Percentiles rank a stretch among this genome's conserved stretches.
These are phyloP conservation scores for Procambarus clarkii DNA, from an alignment of 1,140 invertebrate genomes.

Conservation along the genomic window DNA sequence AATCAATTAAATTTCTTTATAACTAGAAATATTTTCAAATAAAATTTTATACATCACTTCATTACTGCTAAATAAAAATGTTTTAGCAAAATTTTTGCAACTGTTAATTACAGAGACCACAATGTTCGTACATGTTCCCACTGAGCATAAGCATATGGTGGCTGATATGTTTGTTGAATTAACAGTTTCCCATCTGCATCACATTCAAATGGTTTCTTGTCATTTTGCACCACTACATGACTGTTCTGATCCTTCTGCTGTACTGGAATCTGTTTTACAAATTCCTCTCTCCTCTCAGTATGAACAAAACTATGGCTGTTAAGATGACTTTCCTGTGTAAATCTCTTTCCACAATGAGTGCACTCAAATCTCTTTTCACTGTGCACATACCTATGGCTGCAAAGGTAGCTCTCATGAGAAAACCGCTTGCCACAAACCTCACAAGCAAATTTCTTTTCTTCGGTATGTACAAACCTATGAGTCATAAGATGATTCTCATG, in stretches of 20 bases:
- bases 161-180: conserved; percentile 56
- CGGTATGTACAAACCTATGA: conserved; percentile 55
- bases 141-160: conserved; percentile 57
- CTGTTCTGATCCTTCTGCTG: conserved; percentile 43
- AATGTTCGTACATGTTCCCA: conserved; percentile 62
- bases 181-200: conserved; percentile 48
- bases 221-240: conserved; percentile 31
- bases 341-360: conserved; percentile 49
- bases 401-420: conserved; percentile 50
- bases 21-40: neutral
- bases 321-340: conserved; percentile 46
- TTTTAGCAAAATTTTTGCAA: neutral
- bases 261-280: conserved; percentile 32
- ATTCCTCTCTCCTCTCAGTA: conserved; percentile 21
- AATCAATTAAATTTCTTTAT: neutral
- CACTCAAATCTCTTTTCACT: conserved; percentile 53
- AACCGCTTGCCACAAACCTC: conserved; percentile 52
- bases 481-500: conserved; percentile 52
- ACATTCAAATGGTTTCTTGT: conserved; percentile 62
- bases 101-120: conserved; percentile 48
- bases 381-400: conserved; percentile 48
- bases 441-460: conserved; percentile 51
- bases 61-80: neutral
- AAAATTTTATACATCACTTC: neutral
- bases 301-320: conserved; percentile 61